These are phyloP conservation scores for Reinhardtius hippoglossoides DNA, from an alignment of 2,113 vertebrate genomes.

Conservation along the genomic window DNA sequence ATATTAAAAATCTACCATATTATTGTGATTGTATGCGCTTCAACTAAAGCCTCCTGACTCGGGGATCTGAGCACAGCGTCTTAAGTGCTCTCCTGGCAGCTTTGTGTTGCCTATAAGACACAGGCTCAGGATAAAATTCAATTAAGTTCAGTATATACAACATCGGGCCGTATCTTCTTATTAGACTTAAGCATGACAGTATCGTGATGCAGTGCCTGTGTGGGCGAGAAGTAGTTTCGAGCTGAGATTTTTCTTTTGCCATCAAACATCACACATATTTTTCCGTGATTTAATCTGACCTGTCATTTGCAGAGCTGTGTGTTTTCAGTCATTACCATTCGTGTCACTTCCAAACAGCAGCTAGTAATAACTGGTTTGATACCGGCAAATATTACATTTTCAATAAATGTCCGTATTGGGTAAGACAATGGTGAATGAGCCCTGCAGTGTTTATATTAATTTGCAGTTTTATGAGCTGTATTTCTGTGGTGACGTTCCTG, in stretches of 20 bases:
- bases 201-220: slow-evolving; percentile 36
- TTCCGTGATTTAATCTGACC: neutral
- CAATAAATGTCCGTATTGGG: too few species aligned
- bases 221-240: neutral
- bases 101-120: slow-evolving; percentile 76
- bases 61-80: slow-evolving; percentile 64
- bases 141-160: slow-evolving; percentile 71
- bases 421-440: too few species aligned
- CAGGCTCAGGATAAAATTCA: slow-evolving; percentile 76
- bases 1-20: slow-evolving; percentile 82
- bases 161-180: slow-evolving; percentile 55
- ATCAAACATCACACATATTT: neutral
- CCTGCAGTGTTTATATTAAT: neutral
- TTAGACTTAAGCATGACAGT: slow-evolving; percentile 57
- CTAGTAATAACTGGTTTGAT: too few species aligned
- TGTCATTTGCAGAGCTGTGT: too few species aligned
- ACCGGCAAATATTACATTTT: too few species aligned
- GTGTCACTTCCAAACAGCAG: too few species aligned
- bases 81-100: slow-evolving; percentile 84
- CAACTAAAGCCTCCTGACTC: slow-evolving; percentile 70
- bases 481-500: neutral
- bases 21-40: slow-evolving; percentile 74
- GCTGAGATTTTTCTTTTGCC: neutral
- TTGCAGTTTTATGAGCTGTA: neutral
- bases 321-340: too few species aligned